These are phyloP conservation scores for Euwallacea fornicatus DNA, from an alignment of 1,140 invertebrate species.

Conservation along the genomic window DNA sequence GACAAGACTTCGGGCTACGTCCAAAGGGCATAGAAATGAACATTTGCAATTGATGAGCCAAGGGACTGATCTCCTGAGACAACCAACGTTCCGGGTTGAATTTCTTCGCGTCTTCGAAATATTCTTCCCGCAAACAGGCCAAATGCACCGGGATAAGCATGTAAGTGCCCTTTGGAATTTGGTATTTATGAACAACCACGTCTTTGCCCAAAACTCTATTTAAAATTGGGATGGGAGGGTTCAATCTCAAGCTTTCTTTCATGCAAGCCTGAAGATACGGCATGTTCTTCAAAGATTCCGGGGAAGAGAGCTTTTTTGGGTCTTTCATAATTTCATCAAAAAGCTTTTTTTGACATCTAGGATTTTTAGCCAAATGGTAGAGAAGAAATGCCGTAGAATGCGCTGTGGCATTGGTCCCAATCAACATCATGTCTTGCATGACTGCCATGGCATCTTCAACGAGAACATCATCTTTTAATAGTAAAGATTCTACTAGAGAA, in stretches of 20 bases:
- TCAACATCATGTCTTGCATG: slow-evolving; percentile 65
- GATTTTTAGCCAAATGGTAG: slow-evolving; percentile 63
- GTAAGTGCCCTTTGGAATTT: slow-evolving; percentile 64
- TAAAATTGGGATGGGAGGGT: slow-evolving; percentile 64
- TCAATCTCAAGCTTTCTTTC: slow-evolving; percentile 66
- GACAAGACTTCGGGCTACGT: slow-evolving; percentile 60
- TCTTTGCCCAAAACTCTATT: slow-evolving; percentile 66
- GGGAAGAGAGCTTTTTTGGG: slow-evolving; percentile 48
- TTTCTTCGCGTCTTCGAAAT: slow-evolving; percentile 69
- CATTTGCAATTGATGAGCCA: slow-evolving; percentile 39
- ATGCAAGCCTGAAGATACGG: slow-evolving; percentile 68
- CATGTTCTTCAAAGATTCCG: slow-evolving; percentile 55
- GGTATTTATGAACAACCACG: slow-evolving; percentile 63
- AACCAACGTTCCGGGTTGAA: slow-evolving; percentile 75
- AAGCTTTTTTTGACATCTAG: slow-evolving; percentile 61
- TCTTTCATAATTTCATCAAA: slow-evolving; percentile 59
- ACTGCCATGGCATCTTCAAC: slow-evolving; percentile 64
- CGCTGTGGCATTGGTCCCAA: slow-evolving; percentile 57
- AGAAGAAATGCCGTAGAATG: slow-evolving; percentile 62
- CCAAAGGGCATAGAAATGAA: slow-evolving; percentile 65
- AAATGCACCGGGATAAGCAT: slow-evolving; percentile 73
- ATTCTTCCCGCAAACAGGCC: slow-evolving; percentile 64
- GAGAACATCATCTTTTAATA: slow-evolving; percentile 58
- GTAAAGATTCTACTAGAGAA: slow-evolving; percentile 55
- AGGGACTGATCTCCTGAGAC: slow-evolving; percentile 44